These are phyloP conservation scores for Pandemis corylana DNA, from an alignment of 2,888 invertebrate genomes.

Conservation along the genomic window DNA sequence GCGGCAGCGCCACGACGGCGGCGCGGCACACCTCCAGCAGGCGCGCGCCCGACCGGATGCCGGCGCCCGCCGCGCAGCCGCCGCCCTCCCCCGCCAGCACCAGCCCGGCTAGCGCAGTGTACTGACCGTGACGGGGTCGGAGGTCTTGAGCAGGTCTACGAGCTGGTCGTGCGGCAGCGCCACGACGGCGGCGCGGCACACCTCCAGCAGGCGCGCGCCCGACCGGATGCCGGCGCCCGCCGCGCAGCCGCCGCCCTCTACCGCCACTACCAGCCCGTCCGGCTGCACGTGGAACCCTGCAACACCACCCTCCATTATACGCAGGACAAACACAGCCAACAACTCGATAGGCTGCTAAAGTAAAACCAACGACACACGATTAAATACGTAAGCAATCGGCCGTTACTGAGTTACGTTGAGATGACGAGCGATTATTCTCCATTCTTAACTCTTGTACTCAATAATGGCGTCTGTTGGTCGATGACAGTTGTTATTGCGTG, in stretches of 20 bases:
- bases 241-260: slow-evolving; percentile 88
- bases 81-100: slow-evolving; percentile 95
- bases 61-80: slow-evolving; percentile 90
- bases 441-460: too few relatives aligned
- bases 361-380: too few relatives aligned
- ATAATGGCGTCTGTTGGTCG: too few relatives aligned
- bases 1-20: slow-evolving; percentile 94
- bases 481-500: too few relatives aligned
- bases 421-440: too few relatives aligned
- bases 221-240: slow-evolving; percentile 93
- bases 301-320: too few relatives aligned
- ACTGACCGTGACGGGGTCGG: slow-evolving; percentile 91
- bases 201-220: slow-evolving; percentile 95
- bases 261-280: slow-evolving; percentile 97
- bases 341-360: too few relatives aligned
- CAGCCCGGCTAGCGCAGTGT: slow-evolving; percentile 80
- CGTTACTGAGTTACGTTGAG: too few relatives aligned
- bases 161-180: slow-evolving; percentile 96
- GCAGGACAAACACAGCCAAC: too few relatives aligned
- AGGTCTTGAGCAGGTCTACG: slow-evolving; percentile 96
- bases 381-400: too few relatives aligned
- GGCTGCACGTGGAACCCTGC: slow-evolving; percentile 95
- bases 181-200: slow-evolving; percentile 94
- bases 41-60: slow-evolving; percentile 93
- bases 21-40: slow-evolving; percentile 96